Conservation (phyloP, 2,888 invertebrate genomes). For the Drosophila vallismaia region DNA sequence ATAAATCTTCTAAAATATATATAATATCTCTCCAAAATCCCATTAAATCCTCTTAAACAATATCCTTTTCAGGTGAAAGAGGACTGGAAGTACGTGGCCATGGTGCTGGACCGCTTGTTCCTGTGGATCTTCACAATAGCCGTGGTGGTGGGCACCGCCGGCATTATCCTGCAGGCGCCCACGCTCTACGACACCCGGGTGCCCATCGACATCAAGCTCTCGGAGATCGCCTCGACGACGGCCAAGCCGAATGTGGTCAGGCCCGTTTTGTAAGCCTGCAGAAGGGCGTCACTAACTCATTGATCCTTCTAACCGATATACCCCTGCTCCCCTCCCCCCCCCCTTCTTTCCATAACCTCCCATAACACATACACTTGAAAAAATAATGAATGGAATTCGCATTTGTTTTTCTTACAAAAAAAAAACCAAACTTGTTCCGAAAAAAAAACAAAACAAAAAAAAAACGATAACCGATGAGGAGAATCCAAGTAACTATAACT, state of each 20-base stretch:
- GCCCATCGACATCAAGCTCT: slow-evolving; percentile 94
- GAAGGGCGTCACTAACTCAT: neutral
- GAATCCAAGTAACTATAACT: slow-evolving; percentile 55
- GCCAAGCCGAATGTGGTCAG: slow-evolving; percentile 89
- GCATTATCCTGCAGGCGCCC: slow-evolving; percentile 97
- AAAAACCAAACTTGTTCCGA: slow-evolving; percentile 41
- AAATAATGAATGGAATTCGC: slow-evolving; percentile 54
- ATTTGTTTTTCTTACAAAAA: slow-evolving; percentile 60
- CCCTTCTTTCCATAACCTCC: neutral
- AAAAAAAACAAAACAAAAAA: slow-evolving; percentile 31
- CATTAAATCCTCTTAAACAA: neutral
- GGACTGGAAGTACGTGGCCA: slow-evolving; percentile 99
- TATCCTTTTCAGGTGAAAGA: slow-evolving; percentile 90
- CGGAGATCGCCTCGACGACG: slow-evolving; percentile 95
- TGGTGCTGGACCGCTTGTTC: slow-evolving; percentile 98
- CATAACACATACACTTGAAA: slow-evolving; percentile 1
- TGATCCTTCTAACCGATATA: slow-evolving; percentile 2
- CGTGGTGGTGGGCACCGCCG: slow-evolving; percentile 96
- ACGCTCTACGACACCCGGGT: slow-evolving; percentile 96
- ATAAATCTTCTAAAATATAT: too few species aligned
- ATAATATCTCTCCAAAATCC: too few species aligned
- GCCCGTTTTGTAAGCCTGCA: slow-evolving; percentile 83
- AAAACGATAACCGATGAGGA: slow-evolving; percentile 21
- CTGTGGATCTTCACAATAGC: slow-evolving; percentile 98
- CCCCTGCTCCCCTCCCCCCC: neutral